Evolutionary conservation across 2,888 invertebrate genomes (phyloP), one percentile per base, ranked within the genome.

Genomic region (Cotesia congregata): DNA sequence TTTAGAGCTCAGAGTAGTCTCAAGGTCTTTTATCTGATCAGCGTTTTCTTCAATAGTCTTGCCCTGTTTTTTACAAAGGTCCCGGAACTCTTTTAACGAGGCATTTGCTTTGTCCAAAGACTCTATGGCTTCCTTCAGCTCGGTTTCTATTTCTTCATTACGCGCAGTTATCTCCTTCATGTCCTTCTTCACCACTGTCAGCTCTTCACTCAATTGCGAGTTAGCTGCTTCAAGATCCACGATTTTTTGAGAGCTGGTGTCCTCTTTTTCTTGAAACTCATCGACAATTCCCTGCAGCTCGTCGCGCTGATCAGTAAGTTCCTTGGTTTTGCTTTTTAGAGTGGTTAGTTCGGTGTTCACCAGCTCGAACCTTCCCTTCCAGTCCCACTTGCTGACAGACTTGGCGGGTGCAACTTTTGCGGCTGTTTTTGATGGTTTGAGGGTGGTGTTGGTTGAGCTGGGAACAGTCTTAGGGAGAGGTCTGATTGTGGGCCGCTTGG

Each of bases 291-390:
- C 78, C 74, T 86, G 79, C 0, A 86, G 77, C n/a, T 78, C 76
- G 39, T 67, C 82, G 39, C 76, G 82, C 60, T 83, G 80, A 0
- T 80, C 65, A 3, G 72, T 90, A 80, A 92, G 93, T 71, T 94
- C 91, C 40, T 93, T 93, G 87, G 94, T 93, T 80, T 91, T 93
- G 84, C 93, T 93, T 87, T 93, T 93, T 0, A 93, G 90, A 6
- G 92, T 90, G 70, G 92, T 92, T 79, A 93, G 91, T 74, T 92
- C 93, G 2, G 91, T 91, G 20, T 88, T 90, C 0, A 86, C 73
- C 40, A 85, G 83, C 60, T 87, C 87, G 9, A 88, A 81, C 6
- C 86, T 85, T 6, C 87, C 88, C 75, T 86, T 88, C 9, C 85
- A 73, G 76, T 89, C 89, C 89, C 89, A 89, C 77, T 86, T 88